Conservation (phyloP, 2,888 invertebrate genomes). For the Taphrorychus bicolor region DNA sequence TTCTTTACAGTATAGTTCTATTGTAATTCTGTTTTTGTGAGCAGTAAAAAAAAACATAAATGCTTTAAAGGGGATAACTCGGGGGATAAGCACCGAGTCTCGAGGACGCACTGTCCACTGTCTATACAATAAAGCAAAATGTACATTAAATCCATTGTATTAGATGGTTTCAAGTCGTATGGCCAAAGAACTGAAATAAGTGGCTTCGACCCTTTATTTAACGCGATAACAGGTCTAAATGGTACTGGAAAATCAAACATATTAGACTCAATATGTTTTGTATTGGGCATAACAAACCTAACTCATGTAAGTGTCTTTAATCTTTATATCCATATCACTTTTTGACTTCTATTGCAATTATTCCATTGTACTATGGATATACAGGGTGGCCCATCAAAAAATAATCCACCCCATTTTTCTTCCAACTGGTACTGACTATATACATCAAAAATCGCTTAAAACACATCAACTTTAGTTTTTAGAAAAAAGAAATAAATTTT, state of each 20-base stretch:
- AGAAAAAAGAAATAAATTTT: no score
- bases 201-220: conserved; percentile 94
- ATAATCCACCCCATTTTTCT: neutral
- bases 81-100: no score
- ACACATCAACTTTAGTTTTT: no score
- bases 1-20: no score
- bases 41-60: no score
- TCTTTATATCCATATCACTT: no score
- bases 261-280: conserved; percentile 96
- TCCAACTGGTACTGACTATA: no score
- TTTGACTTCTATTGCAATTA: neutral
- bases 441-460: no score
- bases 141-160: conserved; percentile 89
- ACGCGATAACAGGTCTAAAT: conserved; percentile 97
- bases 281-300: conserved; percentile 93
- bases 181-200: conserved; percentile 90
- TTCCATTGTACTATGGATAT: neutral
- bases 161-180: conserved; percentile 99
- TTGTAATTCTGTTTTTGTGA: no score
- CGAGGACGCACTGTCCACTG: no score
- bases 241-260: conserved; percentile 98
- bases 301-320: conserved; percentile 73
- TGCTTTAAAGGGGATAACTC: no score
- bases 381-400: neutral
- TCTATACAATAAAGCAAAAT: conserved; percentile 65